Evolutionary conservation across 2,888 invertebrate genomes (phyloP), one percentile per base, ranked within the genome.

Genomic region (Alloscopus bannaensis): DNA sequence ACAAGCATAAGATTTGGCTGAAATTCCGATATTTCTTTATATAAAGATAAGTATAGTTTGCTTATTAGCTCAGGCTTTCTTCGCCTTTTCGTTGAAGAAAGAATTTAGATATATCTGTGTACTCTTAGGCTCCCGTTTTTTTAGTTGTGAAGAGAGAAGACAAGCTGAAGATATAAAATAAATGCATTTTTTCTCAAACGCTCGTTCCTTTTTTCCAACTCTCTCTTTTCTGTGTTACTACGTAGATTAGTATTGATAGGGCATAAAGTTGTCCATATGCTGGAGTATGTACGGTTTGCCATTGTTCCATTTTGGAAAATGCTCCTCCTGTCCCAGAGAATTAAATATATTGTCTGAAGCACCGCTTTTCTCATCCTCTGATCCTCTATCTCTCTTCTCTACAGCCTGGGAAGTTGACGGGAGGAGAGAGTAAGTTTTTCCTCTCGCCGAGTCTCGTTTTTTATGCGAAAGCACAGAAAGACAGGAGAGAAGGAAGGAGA

Each of bases 341-440:
- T 45, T 45, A 45, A 45, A 45, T 45, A 16, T 45, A 45, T 45
- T 45, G 45, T 18, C 45, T 45, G 45, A 45, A 45, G 36, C 36
- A 8, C 36, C 36, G 6, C 36, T 36, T 36, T 13, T 36, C 36
- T 60, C 45, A 26, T 59, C 42, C 55, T 42, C 45, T 29, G 16
- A 47, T 31, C 28, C 24, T 42, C 42, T 57, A 50, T 71, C 52
- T 57, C 28, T 47, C 18, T 11, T 16, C 26, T 68, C 60, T n/a
- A 59, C 24, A 72, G 31, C 50, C 52, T 16, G 18, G 29, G n/a
- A 31, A 18, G 40, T 52, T 24, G 76, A 29, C 60, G 68, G 52
- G 8, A 6, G 11, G 6, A 3, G 52, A 52, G 24, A 52, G 20
- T 3, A 22, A 52, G 6, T 22, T 22, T 52, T 76, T 75, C 50